Evolutionary conservation across 2,888 invertebrate genomes (phyloP).

Genomic region (Pristionchus fissidentatus): DNA sequence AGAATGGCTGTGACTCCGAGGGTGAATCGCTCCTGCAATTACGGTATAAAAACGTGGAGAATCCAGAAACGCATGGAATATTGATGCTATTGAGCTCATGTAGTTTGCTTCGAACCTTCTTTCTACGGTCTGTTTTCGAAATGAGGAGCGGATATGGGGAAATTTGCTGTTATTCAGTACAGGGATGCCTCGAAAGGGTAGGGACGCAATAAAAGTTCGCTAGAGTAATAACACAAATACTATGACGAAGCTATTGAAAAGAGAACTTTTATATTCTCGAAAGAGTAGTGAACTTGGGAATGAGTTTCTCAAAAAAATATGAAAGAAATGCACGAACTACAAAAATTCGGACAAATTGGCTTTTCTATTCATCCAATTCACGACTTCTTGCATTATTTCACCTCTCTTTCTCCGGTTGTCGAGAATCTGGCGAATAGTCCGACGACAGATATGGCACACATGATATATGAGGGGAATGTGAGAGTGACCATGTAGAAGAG

Average conservation of each 20-base stretch:
- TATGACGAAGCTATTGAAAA: no score
- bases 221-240: no score
- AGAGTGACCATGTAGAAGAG: conserved; percentile 74
- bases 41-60: no score
- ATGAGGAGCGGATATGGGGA: no score
- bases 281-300: no score
- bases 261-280: no score
- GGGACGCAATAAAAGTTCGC: no score
- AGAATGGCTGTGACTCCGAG: conserved; percentile 72
- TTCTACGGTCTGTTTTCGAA: no score
- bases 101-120: background rate
- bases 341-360: background rate
- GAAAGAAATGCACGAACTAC: background rate
- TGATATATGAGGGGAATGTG: conserved; percentile 71
- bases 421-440: conserved; percentile 72
- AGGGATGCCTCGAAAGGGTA: no score
- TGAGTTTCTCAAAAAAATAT: background rate
- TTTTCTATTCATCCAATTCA: background rate
- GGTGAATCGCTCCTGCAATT: conserved; percentile 68
- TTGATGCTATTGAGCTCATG: background rate
- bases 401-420: conserved; percentile 71
- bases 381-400: conserved; percentile 48
- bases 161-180: no score
- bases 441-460: conserved; percentile 72
- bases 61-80: background rate